Percentiles rank a stretch among this genome's conserved stretches.
Evolutionary conservation across 64 coral and sea anemone species (phyloP).

Genomic region (Montipora capricornis): DNA sequence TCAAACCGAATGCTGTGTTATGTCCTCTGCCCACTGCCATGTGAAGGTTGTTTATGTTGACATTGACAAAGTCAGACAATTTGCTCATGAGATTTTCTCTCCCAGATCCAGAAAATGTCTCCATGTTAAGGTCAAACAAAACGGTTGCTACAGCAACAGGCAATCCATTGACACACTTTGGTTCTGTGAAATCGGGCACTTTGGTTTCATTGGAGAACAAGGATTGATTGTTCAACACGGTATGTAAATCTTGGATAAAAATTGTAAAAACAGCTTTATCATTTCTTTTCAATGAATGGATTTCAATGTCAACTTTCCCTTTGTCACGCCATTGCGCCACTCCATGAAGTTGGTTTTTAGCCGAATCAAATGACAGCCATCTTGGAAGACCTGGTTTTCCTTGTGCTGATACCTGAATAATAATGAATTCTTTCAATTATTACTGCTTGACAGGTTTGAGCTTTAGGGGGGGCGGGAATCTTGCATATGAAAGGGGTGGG

Average conservation of each 20-base stretch:
- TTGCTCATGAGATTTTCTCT: slow-evolving; percentile 63
- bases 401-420: slow-evolving; percentile 70
- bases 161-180: slow-evolving; percentile 54
- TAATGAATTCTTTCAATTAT: not conserved
- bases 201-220: slow-evolving; percentile 77
- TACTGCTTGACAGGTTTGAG: no score
- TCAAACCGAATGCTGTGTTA: slow-evolving; percentile 72
- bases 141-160: slow-evolving; percentile 84
- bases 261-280: slow-evolving; percentile 60
- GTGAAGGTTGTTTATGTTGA: slow-evolving; percentile 37
- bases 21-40: slow-evolving; percentile 79
- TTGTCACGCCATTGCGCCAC: slow-evolving; percentile 74
- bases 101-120: slow-evolving; percentile 63
- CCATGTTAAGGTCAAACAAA: slow-evolving; percentile 80
- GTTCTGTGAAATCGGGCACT: slow-evolving; percentile 51
- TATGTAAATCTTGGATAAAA: slow-evolving; percentile 74
- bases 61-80: slow-evolving; percentile 70
- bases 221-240: slow-evolving; percentile 35
- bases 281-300: not conserved
- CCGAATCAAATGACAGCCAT: slow-evolving; percentile 83
- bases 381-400: slow-evolving; percentile 73
- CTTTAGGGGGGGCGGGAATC: no score
- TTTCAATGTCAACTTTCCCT: slow-evolving; percentile 36
- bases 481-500: no score
- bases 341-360: slow-evolving; percentile 59